Base-by-base conservation (phyloP, 2,113 vertebrate species). In the Chiloscyllium plagiosum region DNA sequence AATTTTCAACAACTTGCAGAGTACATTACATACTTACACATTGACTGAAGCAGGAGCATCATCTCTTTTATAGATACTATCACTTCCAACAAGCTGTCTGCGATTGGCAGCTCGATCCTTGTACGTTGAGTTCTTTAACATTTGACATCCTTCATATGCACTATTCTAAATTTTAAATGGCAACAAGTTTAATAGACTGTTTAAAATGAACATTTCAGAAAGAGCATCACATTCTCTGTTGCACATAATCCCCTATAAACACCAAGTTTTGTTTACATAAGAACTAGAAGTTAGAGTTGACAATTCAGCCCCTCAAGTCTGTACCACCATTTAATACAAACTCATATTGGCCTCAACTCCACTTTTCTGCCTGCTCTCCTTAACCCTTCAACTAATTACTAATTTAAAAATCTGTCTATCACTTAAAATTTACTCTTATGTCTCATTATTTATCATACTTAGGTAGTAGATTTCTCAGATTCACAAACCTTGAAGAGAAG, bases 1-100 rank as follows among this genome's bases (percentile, higher is more conserved):
- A 65, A 29, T 19, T 90, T 61, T 52, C 52, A 29, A 3, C n/a
- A 22, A 47, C 3, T 70, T 68, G 47, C 26, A 47, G 5, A 72
- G 47, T 29, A 15, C 24, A 95, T 33, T 61, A 42, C 37, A 4
- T 95, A 98, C 98, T 97, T 98, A 99, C 99, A 97, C 96, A 56
- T 99, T 98, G 94, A 99, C 97, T 96, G 99, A 99, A 92, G 99
- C 98, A 2, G 99, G 98, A 17, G 98, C 98, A 17, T 99, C 99
- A 65, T 99, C 98, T 97, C 98, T 98, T 65, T 98, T 98, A 96
- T 99, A 99, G 52, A 97, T 98, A 4, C 98, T 98, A 96, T 99
- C 98, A 66, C 99, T 99, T 96, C 99, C 99, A 96, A 99, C 96
- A 0, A 97, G 98, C 96, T 99, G 98, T 17, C 99, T 97, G 7